Evolutionary conservation across 2,113 vertebrate genomes (phyloP).

Genomic region (Myrmecobius fasciatus): DNA sequence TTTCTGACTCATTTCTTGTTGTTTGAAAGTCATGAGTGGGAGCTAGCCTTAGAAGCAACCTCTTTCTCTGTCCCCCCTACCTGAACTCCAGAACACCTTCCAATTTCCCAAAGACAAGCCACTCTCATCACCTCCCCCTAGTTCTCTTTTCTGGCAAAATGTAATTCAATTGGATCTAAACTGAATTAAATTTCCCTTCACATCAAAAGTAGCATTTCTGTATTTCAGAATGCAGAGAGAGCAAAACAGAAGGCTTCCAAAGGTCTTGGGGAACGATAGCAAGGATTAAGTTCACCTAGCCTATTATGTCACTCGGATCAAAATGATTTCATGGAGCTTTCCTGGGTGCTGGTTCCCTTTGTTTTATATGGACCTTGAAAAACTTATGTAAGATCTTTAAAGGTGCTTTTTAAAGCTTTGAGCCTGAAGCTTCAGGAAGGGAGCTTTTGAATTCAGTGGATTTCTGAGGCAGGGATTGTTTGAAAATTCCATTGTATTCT

Average conservation of each 20-base stretch:
- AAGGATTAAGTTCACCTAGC: background rate
- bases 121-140: background rate
- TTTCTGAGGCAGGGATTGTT: background rate
- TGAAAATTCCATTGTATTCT: background rate
- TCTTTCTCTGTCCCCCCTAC: background rate
- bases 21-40: background rate
- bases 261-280: background rate
- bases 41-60: background rate
- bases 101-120: background rate
- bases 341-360: background rate
- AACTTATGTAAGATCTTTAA: background rate
- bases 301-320: background rate
- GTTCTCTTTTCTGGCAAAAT: background rate
- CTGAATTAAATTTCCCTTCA: background rate
- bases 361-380: background rate
- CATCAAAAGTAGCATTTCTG: background rate
- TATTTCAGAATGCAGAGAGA: background rate
- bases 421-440: background rate
- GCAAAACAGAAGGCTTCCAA: background rate
- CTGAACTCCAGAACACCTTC: background rate
- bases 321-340: background rate
- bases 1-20: background rate
- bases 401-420: background rate
- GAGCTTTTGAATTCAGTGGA: background rate
- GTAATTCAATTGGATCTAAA: background rate